Evolutionary conservation across 2,113 vertebrate species (phyloP), one percentile per base, ranked within the genome.

Genomic region (Silurus meridionalis): DNA sequence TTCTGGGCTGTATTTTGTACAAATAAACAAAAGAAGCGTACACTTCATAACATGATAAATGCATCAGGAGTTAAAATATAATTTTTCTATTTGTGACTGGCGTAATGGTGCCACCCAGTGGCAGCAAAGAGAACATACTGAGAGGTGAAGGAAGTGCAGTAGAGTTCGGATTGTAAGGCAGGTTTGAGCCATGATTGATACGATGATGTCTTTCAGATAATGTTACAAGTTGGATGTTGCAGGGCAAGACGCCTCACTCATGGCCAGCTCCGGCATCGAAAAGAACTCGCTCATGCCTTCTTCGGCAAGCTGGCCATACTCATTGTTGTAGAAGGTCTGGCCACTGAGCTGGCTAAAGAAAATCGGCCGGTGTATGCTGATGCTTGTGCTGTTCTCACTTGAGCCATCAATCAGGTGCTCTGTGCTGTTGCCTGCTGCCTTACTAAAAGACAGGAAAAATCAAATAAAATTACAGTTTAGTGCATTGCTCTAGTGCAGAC

Each of bases 281-380:
- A 95, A 95, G 92, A 95, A 95, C 91, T 95, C 92, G 83, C 92
- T 92, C 82, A 89, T 37, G 80, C 93, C 94, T 17, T 94, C 94
- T 88, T 97, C 96, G 0, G 95, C 96, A 91, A 99, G 95, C 92
- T 97, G 97, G 72, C 97, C 97, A 0, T 97, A 99, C 93, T 99
- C 97, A 88, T 96, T 98, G 95, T 98, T 98, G 94, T 98, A 98
- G 94, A 98, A 97, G 94, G 96, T 97, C 94, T 98, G 97, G 86
- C 97, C 97, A 48, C 96, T 95, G 2, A 93, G 93, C 61, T 96
- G 93, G 57, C 94, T 96, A 83, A 91, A 95, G 25, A 96, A 96
- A 0, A 52, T 92, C 0, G 92, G 93, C 66, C 86, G 94, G 85
- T 91, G 91, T 86, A 94, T 92, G 61, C 92, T 91, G 85, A 92